phyloP scores from a whole-genome alignment of 2,797 vertebrate species.

The Glossophaga mutica region DNA sequence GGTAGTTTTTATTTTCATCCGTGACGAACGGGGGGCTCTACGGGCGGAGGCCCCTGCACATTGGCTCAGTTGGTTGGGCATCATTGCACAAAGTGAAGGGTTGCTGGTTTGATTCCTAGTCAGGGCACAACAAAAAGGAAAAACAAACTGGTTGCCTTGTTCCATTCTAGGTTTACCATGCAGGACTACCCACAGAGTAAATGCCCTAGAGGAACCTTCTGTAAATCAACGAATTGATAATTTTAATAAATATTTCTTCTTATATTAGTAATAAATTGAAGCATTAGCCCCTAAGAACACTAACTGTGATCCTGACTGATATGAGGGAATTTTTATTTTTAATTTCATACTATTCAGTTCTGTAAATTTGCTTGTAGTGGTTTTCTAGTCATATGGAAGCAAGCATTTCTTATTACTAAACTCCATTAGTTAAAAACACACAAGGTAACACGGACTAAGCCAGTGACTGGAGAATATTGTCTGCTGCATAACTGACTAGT shows the following conservation, averaged over 20 bases:
- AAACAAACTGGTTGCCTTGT: too few relatives aligned
- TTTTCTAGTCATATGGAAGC: too few relatives aligned
- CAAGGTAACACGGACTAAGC: neutral
- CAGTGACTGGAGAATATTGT: neutral
- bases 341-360: neutral
- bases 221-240: neutral
- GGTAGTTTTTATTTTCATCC: too few relatives aligned
- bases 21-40: too few relatives aligned
- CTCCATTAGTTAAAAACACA: neutral
- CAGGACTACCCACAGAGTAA: too few relatives aligned
- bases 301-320: neutral
- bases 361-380: too few relatives aligned
- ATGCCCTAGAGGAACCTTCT: neutral
- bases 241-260: conserved; percentile 3
- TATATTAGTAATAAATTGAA: neutral
- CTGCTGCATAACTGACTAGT: neutral
- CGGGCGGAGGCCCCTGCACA: too few relatives aligned
- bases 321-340: neutral
- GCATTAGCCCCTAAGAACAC: neutral
- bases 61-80: too few relatives aligned
- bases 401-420: neutral
- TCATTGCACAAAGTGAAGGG: too few relatives aligned
- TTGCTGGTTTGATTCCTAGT: too few relatives aligned
- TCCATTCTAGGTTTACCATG: too few relatives aligned
- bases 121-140: too few relatives aligned